Conservation (phyloP, 2,113 vertebrate genomes). For the Egretta garzetta region DNA sequence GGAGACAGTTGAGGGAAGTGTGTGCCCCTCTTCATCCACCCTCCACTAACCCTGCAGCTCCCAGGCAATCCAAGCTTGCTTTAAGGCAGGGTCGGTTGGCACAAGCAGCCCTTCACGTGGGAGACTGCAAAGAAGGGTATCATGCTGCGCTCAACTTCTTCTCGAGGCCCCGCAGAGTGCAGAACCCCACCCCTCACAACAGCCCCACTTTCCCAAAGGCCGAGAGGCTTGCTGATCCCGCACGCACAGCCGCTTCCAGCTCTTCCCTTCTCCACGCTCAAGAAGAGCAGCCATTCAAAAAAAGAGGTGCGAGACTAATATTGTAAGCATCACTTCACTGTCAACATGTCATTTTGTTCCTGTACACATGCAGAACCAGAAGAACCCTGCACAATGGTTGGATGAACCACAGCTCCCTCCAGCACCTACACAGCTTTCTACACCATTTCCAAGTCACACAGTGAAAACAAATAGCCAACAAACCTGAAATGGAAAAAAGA, state of each 20-base stretch:
- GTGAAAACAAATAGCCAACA: neutral
- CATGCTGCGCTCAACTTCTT: neutral
- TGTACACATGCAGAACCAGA: neutral
- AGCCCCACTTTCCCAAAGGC: fast-evolving
- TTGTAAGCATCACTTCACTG: neutral
- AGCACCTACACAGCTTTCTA: neutral
- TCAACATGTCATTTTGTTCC: neutral
- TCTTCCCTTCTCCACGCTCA: neutral
- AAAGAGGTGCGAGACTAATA: neutral
- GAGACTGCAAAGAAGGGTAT: neutral
- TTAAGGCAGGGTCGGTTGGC: neutral
- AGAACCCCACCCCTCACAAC: neutral
- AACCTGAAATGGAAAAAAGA: neutral
- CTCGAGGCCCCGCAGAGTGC: neutral
- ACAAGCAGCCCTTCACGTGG: neutral
- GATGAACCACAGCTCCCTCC: neutral
- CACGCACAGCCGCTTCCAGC: fast-evolving
- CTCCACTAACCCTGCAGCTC: neutral
- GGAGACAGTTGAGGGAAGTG: neutral
- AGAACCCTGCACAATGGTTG: neutral
- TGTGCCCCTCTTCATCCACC: neutral
- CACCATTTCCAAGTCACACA: neutral
- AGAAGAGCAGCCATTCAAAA: neutral
- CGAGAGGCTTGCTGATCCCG: neutral
- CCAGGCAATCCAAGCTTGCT: neutral